Evolutionary conservation across 2,797 vertebrate genomes (phyloP).

Genomic region (Pteropus rufus): DNA sequence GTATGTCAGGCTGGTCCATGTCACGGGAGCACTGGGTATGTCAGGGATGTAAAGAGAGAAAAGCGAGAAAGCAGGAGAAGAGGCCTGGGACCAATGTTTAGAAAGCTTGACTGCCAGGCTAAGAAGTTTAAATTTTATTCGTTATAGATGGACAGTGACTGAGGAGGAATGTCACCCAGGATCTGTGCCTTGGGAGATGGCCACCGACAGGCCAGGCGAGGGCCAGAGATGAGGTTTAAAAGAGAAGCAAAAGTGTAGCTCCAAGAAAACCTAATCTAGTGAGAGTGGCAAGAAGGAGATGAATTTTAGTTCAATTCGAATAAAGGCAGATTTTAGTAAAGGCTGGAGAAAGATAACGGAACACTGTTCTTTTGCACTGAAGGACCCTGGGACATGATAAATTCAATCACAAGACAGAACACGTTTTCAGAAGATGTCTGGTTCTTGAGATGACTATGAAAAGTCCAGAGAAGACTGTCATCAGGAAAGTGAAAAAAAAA

Average conservation of each 20-base stretch:
- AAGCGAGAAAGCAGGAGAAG: not conserved
- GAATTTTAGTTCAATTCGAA: not conserved
- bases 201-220: not conserved
- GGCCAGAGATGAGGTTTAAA: not conserved
- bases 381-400: not conserved
- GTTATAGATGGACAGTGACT: not conserved
- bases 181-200: not conserved
- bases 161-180: not conserved
- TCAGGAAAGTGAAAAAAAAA: not conserved
- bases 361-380: not conserved
- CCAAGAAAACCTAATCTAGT: not conserved
- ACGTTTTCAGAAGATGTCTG: not conserved
- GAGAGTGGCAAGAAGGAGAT: not conserved
- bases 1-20: not conserved
- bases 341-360: not conserved
- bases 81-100: not conserved
- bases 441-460: not conserved
- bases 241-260: not conserved
- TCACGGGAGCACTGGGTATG: rapidly evolving
- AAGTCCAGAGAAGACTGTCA: not conserved
- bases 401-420: not conserved
- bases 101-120: not conserved
- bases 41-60: not conserved
- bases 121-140: not conserved
- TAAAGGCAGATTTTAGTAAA: not conserved